Evolutionary conservation across 2,113 vertebrate species (phyloP).

Genomic region (Burhinus oedicnemus): DNA sequence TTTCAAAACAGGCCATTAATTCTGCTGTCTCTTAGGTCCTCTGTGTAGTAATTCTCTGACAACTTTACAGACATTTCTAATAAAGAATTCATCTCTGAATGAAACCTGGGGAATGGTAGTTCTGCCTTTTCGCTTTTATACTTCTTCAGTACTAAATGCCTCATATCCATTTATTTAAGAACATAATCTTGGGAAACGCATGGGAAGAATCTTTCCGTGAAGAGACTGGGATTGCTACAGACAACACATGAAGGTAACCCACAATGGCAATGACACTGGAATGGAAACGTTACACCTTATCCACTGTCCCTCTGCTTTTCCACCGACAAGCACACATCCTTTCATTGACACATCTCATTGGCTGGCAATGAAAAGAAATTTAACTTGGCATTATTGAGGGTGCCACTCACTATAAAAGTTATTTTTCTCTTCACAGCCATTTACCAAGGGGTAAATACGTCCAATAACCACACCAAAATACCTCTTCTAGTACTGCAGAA

Average conservation of each 20-base stretch:
- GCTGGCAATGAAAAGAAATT: neutral
- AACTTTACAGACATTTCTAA: slow-evolving; percentile 27
- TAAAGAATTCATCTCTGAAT: slow-evolving; percentile 5
- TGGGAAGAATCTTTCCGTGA: neutral
- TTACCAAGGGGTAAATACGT: neutral
- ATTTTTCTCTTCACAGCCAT: neutral
- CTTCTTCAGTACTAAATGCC: neutral
- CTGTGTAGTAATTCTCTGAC: neutral
- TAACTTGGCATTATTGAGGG: neutral
- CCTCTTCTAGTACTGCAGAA: neutral
- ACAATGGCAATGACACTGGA: neutral
- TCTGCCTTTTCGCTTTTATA: neutral
- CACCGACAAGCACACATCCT: neutral
- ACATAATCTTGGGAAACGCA: neutral
- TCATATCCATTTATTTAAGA: neutral
- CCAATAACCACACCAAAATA: neutral
- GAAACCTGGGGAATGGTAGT: neutral
- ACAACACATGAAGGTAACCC: neutral
- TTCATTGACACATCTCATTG: neutral
- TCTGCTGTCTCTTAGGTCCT: neutral
- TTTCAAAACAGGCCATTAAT: slow-evolving; percentile 23
- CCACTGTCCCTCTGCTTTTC: neutral
- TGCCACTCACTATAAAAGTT: neutral
- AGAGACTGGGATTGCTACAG: neutral
- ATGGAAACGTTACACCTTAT: neutral